Evolutionary conservation across 2,888 invertebrate genomes (phyloP).

Genomic region (Drosophila neotestacea): DNA sequence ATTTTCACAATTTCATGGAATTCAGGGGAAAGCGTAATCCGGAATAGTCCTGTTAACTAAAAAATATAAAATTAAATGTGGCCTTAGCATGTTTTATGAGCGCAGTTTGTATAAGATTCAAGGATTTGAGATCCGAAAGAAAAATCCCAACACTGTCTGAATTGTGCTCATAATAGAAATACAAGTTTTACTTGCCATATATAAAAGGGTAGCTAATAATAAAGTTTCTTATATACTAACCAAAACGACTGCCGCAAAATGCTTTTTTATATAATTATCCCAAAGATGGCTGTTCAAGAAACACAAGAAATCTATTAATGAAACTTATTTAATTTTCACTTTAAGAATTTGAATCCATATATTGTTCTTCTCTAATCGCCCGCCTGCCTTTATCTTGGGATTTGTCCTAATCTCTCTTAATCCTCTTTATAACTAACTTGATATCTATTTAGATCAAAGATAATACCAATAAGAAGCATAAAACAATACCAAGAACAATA

Average conservation of each 20-base stretch:
- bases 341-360: conserved; percentile 2
- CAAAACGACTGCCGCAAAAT: conserved; percentile 70
- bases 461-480: conserved; percentile 44
- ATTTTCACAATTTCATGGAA: neutral
- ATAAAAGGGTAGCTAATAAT: conserved; percentile 36
- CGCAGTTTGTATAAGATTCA: conserved; percentile 36
- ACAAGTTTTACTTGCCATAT: conserved; percentile 44
- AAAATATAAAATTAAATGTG: conserved; percentile 70
- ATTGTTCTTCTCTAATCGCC: conserved; percentile 21
- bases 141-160: conserved; percentile 40
- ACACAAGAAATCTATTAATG: neutral
- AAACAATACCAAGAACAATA: conserved; percentile 78
- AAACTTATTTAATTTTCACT: conserved; percentile 6
- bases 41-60: conserved; percentile 21
- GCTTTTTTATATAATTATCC: conserved; percentile 57
- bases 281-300: conserved; percentile 45
- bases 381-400: conserved; percentile 54
- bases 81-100: conserved; percentile 78
- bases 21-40: neutral
- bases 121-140: conserved; percentile 45
- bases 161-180: conserved; percentile 56
- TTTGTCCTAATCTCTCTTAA: conserved; percentile 31
- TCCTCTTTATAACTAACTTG: conserved; percentile 31
- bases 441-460: conserved; percentile 23
- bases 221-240: conserved; percentile 40